A percentile compares a stretch with the other conserved stretches of the same genome.
Conservation (phyloP, 2,888 invertebrate genomes). For the Mongoloraphidia duomilia region DNA sequence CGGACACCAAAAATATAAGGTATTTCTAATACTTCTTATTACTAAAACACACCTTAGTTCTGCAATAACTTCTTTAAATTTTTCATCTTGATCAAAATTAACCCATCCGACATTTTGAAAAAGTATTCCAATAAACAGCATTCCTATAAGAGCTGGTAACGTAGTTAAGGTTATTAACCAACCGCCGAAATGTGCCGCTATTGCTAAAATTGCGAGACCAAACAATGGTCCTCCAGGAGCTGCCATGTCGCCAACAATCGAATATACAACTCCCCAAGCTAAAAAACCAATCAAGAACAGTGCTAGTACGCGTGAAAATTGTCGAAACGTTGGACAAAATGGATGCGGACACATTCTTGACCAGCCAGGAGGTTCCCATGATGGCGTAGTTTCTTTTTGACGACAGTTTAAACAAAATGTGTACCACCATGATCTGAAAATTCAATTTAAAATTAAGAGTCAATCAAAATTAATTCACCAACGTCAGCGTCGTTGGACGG, state of each 20-base stretch:
- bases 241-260: constrained; percentile 61
- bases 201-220: constrained; percentile 56
- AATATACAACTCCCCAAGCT: constrained; percentile 62
- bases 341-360: constrained; percentile 70
- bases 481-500: too few relatives aligned
- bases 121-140: constrained; percentile 69
- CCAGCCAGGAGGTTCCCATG: constrained; percentile 75
- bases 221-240: constrained; percentile 77
- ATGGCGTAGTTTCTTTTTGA: constrained; percentile 47
- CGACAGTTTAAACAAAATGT: constrained; percentile 67
- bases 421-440: constrained; percentile 67
- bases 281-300: constrained; percentile 58
- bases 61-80: constrained; percentile 48
- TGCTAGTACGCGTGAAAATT: constrained; percentile 62
- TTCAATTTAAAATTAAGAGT: background rate
- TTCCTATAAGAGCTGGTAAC: constrained; percentile 72
- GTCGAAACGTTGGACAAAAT: constrained; percentile 71
- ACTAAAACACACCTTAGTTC: constrained; percentile 56
- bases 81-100: constrained; percentile 42
- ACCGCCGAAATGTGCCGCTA: constrained; percentile 70
- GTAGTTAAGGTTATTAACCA: constrained; percentile 67
- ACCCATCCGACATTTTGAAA: constrained; percentile 63
- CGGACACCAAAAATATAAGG: too few relatives aligned
- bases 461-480: too few relatives aligned
- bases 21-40: too few relatives aligned